Conservation (phyloP, 2,797 vertebrate species). For the Chloroceryle amazona region DNA sequence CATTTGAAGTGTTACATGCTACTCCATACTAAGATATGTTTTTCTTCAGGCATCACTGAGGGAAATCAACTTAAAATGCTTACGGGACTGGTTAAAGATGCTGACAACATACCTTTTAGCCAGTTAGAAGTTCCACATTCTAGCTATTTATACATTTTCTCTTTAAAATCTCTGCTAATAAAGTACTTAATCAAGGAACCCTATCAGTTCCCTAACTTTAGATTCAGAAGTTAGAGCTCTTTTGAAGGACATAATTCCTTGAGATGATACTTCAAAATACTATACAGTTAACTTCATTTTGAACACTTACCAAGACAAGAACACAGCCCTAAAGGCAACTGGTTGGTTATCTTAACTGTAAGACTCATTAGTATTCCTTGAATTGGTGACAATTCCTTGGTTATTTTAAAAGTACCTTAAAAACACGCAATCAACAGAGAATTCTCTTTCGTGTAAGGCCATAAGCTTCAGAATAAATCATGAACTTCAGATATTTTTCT, state of each 20-base stretch:
- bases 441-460: background rate
- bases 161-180: background rate
- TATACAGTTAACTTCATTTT: background rate
- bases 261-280: background rate
- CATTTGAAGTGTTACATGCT: background rate
- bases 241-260: background rate
- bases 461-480: constrained; percentile 1
- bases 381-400: background rate
- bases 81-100: background rate
- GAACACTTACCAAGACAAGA: background rate
- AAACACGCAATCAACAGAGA: background rate
- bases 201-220: background rate
- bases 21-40: background rate
- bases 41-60: background rate
- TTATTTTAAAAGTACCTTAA: background rate
- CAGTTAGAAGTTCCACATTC: background rate
- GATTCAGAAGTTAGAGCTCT: background rate
- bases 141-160: background rate
- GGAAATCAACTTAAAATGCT: background rate
- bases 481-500: background rate
- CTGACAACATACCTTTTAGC: background rate
- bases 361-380: background rate
- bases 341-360: background rate
- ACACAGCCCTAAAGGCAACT: background rate
- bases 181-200: background rate